Evolutionary conservation across 2,888 invertebrate species (phyloP).

Genomic region (Shargacucullia verbasci): DNA sequence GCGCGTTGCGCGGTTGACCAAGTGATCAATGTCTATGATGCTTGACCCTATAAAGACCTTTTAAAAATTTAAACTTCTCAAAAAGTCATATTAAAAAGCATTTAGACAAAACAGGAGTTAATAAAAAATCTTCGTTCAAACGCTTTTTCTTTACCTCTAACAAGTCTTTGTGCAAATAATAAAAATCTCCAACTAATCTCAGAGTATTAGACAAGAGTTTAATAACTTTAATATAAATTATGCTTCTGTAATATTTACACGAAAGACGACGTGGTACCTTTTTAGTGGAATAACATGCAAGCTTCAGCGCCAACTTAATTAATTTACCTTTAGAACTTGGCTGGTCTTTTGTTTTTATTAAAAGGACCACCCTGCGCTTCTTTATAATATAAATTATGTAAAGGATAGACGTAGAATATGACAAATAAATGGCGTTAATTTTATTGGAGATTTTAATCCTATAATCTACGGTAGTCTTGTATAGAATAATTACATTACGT

Average conservation of each 20-base stretch:
- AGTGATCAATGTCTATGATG: no score
- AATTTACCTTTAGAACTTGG: slow-evolving; percentile 56
- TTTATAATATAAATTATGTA: slow-evolving; percentile 37
- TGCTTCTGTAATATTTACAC: slow-evolving; percentile 55
- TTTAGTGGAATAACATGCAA: slow-evolving; percentile 56
- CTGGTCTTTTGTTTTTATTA: slow-evolving; percentile 50
- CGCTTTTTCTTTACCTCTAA: slow-evolving; percentile 1
- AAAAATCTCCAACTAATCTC: slow-evolving; percentile 33
- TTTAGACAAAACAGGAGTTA: background rate
- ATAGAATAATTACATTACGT: no score
- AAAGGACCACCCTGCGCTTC: slow-evolving; percentile 43
- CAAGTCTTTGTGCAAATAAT: slow-evolving; percentile 14
- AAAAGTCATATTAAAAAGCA: background rate
- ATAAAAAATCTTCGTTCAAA: background rate
- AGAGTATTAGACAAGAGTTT: slow-evolving; percentile 41
- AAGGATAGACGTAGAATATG: slow-evolving; percentile 30
- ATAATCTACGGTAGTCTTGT: background rate
- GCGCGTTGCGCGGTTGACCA: no score
- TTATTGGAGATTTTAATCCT: slow-evolving; percentile 7
- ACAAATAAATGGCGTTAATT: slow-evolving; percentile 37
- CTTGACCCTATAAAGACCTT: no score
- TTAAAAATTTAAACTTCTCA: no score
- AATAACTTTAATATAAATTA: slow-evolving; percentile 51
- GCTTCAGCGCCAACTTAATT: slow-evolving; percentile 50
- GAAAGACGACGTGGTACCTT: slow-evolving; percentile 45